Base-by-base conservation (phyloP, 2,113 vertebrate genomes). In the Atractosteus spatula region DNA sequence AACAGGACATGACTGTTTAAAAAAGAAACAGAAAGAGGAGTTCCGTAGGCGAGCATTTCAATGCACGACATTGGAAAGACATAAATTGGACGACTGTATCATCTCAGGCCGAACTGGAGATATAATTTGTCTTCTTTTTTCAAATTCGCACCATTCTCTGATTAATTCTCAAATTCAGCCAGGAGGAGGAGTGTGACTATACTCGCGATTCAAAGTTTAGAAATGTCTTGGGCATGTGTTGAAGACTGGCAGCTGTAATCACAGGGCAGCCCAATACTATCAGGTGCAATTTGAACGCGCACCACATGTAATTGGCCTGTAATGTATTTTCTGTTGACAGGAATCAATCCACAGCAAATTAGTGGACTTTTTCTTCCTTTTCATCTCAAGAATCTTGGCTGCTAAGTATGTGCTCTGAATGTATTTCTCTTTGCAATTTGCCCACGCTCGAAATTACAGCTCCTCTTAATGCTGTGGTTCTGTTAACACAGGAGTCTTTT, bases 391-490 rank as follows among this genome's bases (percentile, higher is more conserved):
- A 45, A 47, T 14, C 12, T 5, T 13, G 44, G 14, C 43, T 47
- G 43, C 65, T 47, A 8, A 63, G 62, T 17, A 29, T 10, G 4
- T 63, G 8, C n/a, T 63, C 16, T 63, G 14, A 63, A 17, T 63
- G 8, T 63, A 29, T 8, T 6, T 29, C 62, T 72, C 74, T 78
- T 69, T 62, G 79, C 68, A 76, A 81, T 78, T 81, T 81, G 79
- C 77, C 72, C 76, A 70, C 63, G 72, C 72, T 81, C 74, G 76
- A 76, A 74, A 56, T 51, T 78, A 74, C 78, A 78, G 78, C 47
- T 51, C 5, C 10, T 51, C 5, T 51, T 10, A 51, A 51, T 5
- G 47, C 47, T 10, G 47, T 7, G 47, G 47, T 51, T 51, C 47
- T 51, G 10, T 51, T 51, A 10, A 51, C 3, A 51, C 10, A 51